Percentiles rank a stretch among this genome's conserved stretches.
These are phyloP conservation scores for Chaenocephalus aceratus DNA, from an alignment of 2,113 vertebrate species.

Conservation along the genomic window DNA sequence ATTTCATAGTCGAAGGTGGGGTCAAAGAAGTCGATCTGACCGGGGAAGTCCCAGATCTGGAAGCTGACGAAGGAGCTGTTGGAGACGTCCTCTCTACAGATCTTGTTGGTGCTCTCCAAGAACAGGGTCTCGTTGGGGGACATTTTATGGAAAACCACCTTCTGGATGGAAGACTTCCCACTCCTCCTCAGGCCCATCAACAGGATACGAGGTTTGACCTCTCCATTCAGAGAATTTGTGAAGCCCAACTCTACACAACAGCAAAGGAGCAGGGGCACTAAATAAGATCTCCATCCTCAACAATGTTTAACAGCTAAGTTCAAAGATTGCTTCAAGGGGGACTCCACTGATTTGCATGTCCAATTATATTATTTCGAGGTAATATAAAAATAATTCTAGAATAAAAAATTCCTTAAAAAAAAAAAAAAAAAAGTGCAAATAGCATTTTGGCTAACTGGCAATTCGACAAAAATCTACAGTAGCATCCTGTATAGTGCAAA, in stretches of 20 bases:
- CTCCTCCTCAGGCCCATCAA: constrained; percentile 94
- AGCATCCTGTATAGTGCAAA: too few relatives aligned
- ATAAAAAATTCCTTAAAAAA: too few relatives aligned
- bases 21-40: constrained; percentile 95
- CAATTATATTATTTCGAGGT: too few relatives aligned
- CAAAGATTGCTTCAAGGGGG: background rate
- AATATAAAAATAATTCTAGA: too few relatives aligned
- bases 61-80: constrained; percentile 96
- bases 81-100: constrained; percentile 93
- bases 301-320: background rate
- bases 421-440: too few relatives aligned
- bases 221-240: constrained; percentile 89
- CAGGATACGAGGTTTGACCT: constrained; percentile 95
- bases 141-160: constrained; percentile 97
- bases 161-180: constrained; percentile 96
- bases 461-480: too few relatives aligned
- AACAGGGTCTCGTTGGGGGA: constrained; percentile 94
- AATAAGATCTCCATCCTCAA: background rate
- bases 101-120: constrained; percentile 95
- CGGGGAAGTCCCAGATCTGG: constrained; percentile 97
- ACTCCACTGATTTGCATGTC: too few relatives aligned
- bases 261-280: constrained; percentile 2
- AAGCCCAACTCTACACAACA: constrained; percentile 87
- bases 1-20: constrained; percentile 95
- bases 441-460: too few relatives aligned